Conservation (phyloP, 2,113 vertebrate species). For the Paradoxurus hermaphroditus region DNA sequence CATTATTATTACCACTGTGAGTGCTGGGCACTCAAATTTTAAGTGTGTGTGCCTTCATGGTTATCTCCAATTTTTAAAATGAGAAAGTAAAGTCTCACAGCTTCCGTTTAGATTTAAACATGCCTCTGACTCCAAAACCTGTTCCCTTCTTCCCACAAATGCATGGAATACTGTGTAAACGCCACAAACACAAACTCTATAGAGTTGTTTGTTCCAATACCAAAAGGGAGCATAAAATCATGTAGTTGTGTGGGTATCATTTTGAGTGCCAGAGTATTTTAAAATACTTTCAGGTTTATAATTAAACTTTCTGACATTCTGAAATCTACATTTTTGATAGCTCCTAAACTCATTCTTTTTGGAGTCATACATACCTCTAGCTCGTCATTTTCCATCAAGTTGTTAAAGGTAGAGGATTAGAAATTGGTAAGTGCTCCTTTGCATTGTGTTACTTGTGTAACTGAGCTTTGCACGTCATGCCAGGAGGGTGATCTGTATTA, state of each 20-base stretch:
- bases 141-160: background rate
- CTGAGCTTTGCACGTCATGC: background rate
- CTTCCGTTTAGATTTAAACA: conserved; percentile 6
- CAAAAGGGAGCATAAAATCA: background rate
- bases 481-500: background rate
- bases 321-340: background rate
- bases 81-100: background rate
- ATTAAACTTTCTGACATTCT: background rate
- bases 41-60: background rate
- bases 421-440: conserved; percentile 16
- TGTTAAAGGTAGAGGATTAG: background rate
- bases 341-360: background rate
- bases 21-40: background rate
- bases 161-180: background rate
- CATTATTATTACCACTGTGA: background rate
- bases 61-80: background rate
- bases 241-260: background rate
- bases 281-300: background rate
- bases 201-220: background rate
- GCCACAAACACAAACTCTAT: background rate
- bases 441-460: background rate
- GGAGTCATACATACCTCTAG: background rate
- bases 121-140: background rate
- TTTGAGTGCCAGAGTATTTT: conserved; percentile 23
- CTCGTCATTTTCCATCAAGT: background rate